phyloP scores from a whole-genome alignment of 2,888 invertebrate genomes.

The Acronicta leporina region DNA sequence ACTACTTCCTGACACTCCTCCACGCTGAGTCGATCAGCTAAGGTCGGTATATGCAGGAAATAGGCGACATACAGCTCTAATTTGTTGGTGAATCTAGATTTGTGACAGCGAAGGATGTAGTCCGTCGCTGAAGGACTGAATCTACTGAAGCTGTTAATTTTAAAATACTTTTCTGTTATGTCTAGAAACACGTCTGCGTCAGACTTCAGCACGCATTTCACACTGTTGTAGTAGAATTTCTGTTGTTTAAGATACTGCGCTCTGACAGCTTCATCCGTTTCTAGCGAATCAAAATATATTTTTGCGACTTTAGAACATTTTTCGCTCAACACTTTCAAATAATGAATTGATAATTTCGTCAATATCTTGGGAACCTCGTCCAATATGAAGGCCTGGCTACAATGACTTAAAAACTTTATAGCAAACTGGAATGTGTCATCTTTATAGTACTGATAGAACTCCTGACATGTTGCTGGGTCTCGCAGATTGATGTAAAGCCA shows the following conservation, averaged over 20 bases:
- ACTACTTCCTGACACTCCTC: slow-evolving; percentile 69
- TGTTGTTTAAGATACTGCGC: slow-evolving; percentile 52
- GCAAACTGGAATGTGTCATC: slow-evolving; percentile 57
- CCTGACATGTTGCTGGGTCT: slow-evolving; percentile 62
- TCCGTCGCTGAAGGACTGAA: slow-evolving; percentile 62
- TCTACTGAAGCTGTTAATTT: slow-evolving; percentile 32
- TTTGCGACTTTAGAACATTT: slow-evolving; percentile 63
- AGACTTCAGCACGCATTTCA: slow-evolving; percentile 65
- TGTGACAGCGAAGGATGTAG: slow-evolving; percentile 66
- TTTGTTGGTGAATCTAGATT: slow-evolving; percentile 63
- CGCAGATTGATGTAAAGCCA: slow-evolving; percentile 62
- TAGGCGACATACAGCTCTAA: slow-evolving; percentile 66
- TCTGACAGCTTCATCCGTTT: slow-evolving; percentile 52
- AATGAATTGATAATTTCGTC: slow-evolving; percentile 65
- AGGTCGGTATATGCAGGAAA: slow-evolving; percentile 62
- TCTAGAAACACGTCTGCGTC: slow-evolving; percentile 67
- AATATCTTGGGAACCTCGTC: slow-evolving; percentile 61
- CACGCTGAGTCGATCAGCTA: slow-evolving; percentile 62
- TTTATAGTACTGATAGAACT: slow-evolving; percentile 72
- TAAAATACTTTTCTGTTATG: slow-evolving; percentile 68
- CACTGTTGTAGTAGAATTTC: slow-evolving; percentile 57
- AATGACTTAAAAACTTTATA: slow-evolving; percentile 66
- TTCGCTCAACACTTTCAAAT: slow-evolving; percentile 68
- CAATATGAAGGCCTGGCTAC: slow-evolving; percentile 62
- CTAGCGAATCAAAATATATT: slow-evolving; percentile 66